Evolutionary conservation across 2,888 invertebrate genomes (phyloP).

Genomic region (Agrochola lota): DNA sequence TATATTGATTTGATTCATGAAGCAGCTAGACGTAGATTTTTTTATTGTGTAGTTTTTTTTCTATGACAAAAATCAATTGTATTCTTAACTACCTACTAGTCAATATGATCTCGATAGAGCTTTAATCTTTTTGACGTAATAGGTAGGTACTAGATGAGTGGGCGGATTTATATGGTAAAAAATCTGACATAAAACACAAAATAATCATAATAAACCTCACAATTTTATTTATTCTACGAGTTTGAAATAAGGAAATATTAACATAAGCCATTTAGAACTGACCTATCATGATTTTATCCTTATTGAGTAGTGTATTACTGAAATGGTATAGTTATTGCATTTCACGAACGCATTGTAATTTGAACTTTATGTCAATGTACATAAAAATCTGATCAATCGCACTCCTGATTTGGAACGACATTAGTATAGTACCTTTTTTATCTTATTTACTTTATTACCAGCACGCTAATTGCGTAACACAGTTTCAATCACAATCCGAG

Average conservation of each 20-base stretch:
- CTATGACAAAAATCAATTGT: conserved; percentile 20
- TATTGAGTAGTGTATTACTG: not conserved
- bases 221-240: conserved; percentile 16
- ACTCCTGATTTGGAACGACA: conserved; percentile 13
- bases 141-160: conserved; percentile 44
- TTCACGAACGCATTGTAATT: conserved; percentile 4
- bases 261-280: conserved; percentile 20
- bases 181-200: conserved; percentile 20
- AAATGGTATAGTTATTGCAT: conserved; percentile 10
- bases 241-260: conserved; percentile 7
- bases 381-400: not conserved
- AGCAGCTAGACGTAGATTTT: conserved; percentile 19
- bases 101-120: conserved; percentile 65
- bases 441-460: not conserved
- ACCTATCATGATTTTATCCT: conserved; percentile 12
- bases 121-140: conserved; percentile 57
- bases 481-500: no score
- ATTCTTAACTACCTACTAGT: conserved; percentile 58
- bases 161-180: conserved; percentile 14
- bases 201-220: conserved; percentile 10
- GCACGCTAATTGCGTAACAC: no score
- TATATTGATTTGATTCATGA: conserved; percentile 2
- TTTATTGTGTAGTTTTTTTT: conserved; percentile 26
- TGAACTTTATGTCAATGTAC: not conserved
- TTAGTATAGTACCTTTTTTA: not conserved